Evolutionary conservation across 1,140 invertebrate species (phyloP).

Genomic region (Helicoverpa armigera): DNA sequence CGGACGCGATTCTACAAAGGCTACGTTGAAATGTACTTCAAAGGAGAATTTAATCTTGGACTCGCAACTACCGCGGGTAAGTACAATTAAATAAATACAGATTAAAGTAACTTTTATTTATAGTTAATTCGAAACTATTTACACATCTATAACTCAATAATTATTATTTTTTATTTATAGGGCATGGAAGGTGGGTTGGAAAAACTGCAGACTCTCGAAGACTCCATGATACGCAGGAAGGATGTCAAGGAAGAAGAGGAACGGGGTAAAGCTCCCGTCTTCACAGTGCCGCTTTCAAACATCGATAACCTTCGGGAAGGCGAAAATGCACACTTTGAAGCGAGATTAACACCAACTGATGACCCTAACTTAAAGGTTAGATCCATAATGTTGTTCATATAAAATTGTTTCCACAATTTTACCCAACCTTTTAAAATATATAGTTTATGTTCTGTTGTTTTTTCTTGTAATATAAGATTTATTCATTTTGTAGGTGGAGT

Average conservation of each 20-base stretch:
- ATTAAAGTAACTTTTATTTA: slow-evolving; percentile 14
- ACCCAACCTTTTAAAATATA: neutral
- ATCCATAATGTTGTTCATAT: neutral
- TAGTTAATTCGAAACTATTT: neutral
- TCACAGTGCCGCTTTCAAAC: slow-evolving; percentile 96
- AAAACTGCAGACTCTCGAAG: slow-evolving; percentile 97
- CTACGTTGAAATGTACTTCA: slow-evolving; percentile 94
- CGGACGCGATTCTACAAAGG: slow-evolving; percentile 95
- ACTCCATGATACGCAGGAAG: slow-evolving; percentile 91
- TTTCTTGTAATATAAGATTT: neutral
- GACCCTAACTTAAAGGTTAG: slow-evolving; percentile 96
- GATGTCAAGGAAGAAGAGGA: slow-evolving; percentile 91
- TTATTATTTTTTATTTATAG: slow-evolving; percentile 78
- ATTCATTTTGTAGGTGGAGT: slow-evolving; percentile 91
- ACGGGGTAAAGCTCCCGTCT: slow-evolving; percentile 94
- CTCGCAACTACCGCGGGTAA: slow-evolving; percentile 96
- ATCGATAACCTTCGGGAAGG: slow-evolving; percentile 95
- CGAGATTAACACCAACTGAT: slow-evolving; percentile 95
- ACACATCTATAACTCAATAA: too few relatives aligned
- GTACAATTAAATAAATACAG: slow-evolving; percentile 30
- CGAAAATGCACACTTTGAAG: slow-evolving; percentile 98
- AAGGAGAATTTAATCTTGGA: slow-evolving; percentile 97
- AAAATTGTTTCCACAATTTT: neutral
- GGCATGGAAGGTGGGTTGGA: slow-evolving; percentile 97
- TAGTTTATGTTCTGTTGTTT: neutral